Base-by-base conservation (phyloP, 2,113 vertebrate genomes). In the Lates calcarifer region DNA sequence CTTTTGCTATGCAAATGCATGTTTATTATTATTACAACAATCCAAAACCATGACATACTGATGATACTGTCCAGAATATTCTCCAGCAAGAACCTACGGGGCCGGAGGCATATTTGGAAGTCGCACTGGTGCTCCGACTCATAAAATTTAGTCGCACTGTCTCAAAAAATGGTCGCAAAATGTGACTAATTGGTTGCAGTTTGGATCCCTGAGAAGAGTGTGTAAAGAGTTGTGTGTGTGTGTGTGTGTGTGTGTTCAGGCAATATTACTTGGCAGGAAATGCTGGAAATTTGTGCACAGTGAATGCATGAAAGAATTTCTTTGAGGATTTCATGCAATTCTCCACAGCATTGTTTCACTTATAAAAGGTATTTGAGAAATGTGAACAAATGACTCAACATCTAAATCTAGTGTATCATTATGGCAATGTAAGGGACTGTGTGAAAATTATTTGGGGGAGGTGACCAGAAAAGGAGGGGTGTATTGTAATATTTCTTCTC, bases 301-400 rank as follows among this genome's bases (percentile, higher is more conserved):
- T 57, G 33, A 43, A 65, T 29, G 60, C 65, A 58, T 64, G 6
- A 64, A 68, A 53, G 26, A 43, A 56, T 72, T 66, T 74, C 24
- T 74, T 66, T 47, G 61, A 79, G 58, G 63, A 78, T 77, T 67
- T 70, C 15, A 64, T 74, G 69, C 51, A 41, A 70, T 63, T 58
- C 63, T 35, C 39, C 63, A 43, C 47, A 57, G 45, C 51, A 68
- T 64, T 85, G 61, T 77, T 77, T 77, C 37, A 62, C 47, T 79
- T 73, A 24, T 1, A 2, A 51, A 68, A 51, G 13, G 58, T 70
- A 80, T 80, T 60, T 75, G 3, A 29, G 35, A 66, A 80, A 85
- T 76, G 58, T 35, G 51, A 20, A 31, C 17, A 49, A 47, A 31
- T 63, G 41, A 79, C 12, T 75, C 57, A 29, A 20, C 22, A 72